Conservation (phyloP, 2,797 vertebrate genomes). For the Amniataba percoides region DNA sequence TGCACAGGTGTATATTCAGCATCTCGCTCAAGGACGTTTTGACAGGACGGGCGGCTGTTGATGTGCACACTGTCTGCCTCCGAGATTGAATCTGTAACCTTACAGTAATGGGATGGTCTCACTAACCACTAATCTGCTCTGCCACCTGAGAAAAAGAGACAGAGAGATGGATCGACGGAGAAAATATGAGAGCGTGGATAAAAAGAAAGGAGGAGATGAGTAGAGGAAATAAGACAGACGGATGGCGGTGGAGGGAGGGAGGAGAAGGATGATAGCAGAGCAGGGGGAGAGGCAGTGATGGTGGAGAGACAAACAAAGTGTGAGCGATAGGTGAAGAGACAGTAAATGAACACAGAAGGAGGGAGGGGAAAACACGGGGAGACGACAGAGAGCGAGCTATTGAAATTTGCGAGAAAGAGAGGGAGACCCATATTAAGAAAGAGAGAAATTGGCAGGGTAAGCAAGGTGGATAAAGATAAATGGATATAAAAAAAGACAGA, state of each 20-base stretch:
- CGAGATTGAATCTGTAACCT: conserved; percentile 79
- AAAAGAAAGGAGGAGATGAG: conserved; percentile 51
- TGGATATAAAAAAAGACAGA: conserved; percentile 33
- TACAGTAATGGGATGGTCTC: conserved; percentile 78
- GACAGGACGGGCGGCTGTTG: conserved; percentile 64
- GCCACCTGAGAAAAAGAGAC: conserved; percentile 69
- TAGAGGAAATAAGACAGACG: conserved; percentile 56
- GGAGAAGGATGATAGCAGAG: conserved; percentile 60
- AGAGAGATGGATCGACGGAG: conserved; percentile 50
- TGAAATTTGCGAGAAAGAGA: conserved; percentile 47
- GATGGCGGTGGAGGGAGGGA: background rate
- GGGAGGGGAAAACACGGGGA: conserved; percentile 16
- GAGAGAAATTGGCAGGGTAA: conserved; percentile 34
- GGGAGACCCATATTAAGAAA: conserved; percentile 32
- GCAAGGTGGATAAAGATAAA: conserved; percentile 50
- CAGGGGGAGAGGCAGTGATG: conserved; percentile 42
- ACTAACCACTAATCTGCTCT: conserved; percentile 76
- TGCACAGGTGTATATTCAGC: conserved; percentile 54
- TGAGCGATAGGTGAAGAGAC: conserved; percentile 65
- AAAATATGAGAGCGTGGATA: conserved; percentile 58
- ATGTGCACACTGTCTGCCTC: conserved; percentile 58
- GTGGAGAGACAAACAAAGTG: conserved; percentile 67
- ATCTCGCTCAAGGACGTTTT: conserved; percentile 75
- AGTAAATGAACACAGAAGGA: conserved; percentile 57
- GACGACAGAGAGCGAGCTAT: conserved; percentile 32